These are phyloP conservation scores for Ammodytes marinus DNA, from an alignment of 2,113 vertebrate genomes.

Conservation along the genomic window DNA sequence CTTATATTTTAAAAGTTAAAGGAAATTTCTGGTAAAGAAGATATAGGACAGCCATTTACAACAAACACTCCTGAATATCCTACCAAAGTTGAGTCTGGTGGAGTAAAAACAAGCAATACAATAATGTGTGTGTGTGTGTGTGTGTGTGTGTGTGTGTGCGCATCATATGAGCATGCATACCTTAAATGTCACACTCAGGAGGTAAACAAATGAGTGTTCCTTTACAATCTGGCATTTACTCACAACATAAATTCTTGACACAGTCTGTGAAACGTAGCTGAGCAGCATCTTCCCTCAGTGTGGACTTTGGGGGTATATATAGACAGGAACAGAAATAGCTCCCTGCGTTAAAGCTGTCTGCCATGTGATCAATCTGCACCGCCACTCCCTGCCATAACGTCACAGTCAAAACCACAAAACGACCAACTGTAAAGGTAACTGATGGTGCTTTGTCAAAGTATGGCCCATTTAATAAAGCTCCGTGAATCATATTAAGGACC, in stretches of 20 bases:
- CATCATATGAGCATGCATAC: neutral
- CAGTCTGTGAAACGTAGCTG: constrained; percentile 45
- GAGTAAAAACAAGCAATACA: neutral
- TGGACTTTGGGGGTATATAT: constrained; percentile 65
- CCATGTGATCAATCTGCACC: constrained; percentile 58
- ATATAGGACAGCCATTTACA: neutral
- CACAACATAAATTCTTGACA: constrained; percentile 40
- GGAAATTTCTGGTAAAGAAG: neutral
- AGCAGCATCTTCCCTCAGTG: constrained; percentile 46
- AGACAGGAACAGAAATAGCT: constrained; percentile 63
- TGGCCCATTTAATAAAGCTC: neutral
- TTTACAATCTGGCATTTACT: constrained; percentile 28
- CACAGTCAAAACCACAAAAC: constrained; percentile 13
- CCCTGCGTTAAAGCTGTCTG: constrained; percentile 67
- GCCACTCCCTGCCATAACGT: neutral
- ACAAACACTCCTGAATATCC: neutral
- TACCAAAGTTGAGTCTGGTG: neutral
- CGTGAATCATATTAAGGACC: neutral
- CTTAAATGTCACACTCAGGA: neutral
- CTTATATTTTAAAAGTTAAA: neutral
- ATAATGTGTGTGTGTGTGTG: no score
- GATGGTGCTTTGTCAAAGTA: neutral
- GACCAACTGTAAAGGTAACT: no score
- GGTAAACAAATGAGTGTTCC: constrained; percentile 15
- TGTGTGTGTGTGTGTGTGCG: neutral